These are phyloP conservation scores for Lucilia cuprina DNA, from an alignment of 1,140 invertebrate species.

Conservation along the genomic window DNA sequence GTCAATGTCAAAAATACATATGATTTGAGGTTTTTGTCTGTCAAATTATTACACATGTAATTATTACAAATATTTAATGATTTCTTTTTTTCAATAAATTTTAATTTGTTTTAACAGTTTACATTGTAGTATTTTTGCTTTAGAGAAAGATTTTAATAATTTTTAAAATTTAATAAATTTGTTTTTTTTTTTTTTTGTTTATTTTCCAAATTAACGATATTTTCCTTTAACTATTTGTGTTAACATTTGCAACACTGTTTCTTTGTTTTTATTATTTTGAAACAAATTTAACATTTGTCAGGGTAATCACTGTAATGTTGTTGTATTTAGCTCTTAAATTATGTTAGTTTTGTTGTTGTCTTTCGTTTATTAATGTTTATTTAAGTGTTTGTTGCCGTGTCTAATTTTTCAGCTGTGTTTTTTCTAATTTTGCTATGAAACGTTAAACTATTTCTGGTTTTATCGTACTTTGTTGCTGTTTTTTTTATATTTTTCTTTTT, in stretches of 20 bases:
- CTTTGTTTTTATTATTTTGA: constrained; percentile 1
- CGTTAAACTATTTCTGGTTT: background rate
- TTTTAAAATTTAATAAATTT: background rate
- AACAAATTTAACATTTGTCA: constrained; percentile 25
- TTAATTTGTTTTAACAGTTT: background rate
- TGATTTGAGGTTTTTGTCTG: constrained; percentile 15
- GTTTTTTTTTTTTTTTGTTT: background rate
- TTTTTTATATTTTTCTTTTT: background rate
- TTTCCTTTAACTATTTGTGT: constrained; percentile 18
- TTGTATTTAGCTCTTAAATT: background rate
- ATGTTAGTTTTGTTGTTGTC: background rate
- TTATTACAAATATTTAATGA: too few species aligned
- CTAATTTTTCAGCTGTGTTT: constrained; percentile 20
- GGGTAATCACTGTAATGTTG: background rate
- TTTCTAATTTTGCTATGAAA: background rate
- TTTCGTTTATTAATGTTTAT: background rate
- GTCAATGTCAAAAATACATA: constrained; percentile 25
- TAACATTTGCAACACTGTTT: background rate
- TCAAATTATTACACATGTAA: too few species aligned
- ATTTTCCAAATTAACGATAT: constrained; percentile 16
- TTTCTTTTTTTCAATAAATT: background rate
- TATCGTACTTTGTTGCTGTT: background rate
- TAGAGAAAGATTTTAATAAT: too few species aligned
- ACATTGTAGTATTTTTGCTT: background rate
- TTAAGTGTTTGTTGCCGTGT: background rate